Base-by-base conservation (phyloP, 2,113 vertebrate species). In the Lonchura striata region DNA sequence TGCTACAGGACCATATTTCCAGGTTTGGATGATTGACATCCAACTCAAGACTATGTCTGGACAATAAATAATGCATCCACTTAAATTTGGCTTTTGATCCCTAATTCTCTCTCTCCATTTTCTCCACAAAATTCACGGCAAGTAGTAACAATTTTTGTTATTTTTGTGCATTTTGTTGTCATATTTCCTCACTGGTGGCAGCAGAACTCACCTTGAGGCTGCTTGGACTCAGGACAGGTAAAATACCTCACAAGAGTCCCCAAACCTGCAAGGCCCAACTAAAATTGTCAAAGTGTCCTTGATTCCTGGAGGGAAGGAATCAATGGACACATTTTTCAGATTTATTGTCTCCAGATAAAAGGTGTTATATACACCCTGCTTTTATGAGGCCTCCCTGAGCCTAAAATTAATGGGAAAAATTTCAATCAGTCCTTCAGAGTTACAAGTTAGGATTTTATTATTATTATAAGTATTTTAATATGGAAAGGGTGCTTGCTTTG, bases 11-110 rank as follows among this genome's bases (percentile, higher is more conserved):
- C 11, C 3, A 0, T 15, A 28, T 85, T 65, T 53, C 44, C 46
- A 53, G 63, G 31, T 31, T 30, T 71, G 61, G 44, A 46, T 68
- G 27, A 47, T 7, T 42, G 64, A n/a, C 50, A 79, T 37, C 24
- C 11, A 64, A 8, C 31, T 72, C 31, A 63, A 75, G 52, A 52
- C 35, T 21, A 0, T 44, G 24, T 30, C 27, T 49, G 31, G 30
- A 14, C 30, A 65, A 59, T 53, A 47, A 78, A 16, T 46, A 44
- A 66, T 0, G 0, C 35, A 28, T 3, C 27, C n/a, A 23, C 35
- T 50, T 47, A 64, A 59, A 77, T 30, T 9, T 2, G 59, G 20
- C 11, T 49, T 86, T 65, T 65, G 25, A 72, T 49, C 24, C 27
- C 5, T 35, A 27, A 33, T 31, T 76, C 35, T 13, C 14, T 68